Evolutionary conservation across 2,797 vertebrate species (phyloP), one percentile per base, ranked within the genome.

Genomic region (Pseudochirops cupreus): DNA sequence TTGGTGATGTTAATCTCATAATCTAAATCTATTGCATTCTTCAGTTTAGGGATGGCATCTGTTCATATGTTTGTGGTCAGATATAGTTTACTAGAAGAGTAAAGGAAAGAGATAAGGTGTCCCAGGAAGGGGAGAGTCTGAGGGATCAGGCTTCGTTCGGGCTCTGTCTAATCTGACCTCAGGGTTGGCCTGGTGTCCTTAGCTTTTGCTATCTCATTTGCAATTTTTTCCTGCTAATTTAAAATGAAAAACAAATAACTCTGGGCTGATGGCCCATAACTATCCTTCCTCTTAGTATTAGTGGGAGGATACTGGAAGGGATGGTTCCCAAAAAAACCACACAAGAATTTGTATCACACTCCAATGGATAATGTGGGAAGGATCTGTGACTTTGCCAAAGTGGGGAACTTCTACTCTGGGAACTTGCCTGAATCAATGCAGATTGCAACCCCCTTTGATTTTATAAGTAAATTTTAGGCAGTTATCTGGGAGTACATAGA

Each of bases 311-410:
- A 89, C 57, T 95, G 67, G 57, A 94, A 96, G 92, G 54, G 74
- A 96, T 90, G 94, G 89, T 90, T 97, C 46, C 93, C 94, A 91
- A 92, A 97, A 95, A 82, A 96, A 58, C 90, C 56, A 91, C 33
- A 31, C 6, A 92, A 92, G 54, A 93, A 95, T 94, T 94, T 87
- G 67, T 54, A 82, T 90, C 95, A 92, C 52, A 91, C 54, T 92
- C n/a, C 87, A 92, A 26, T 90, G 92, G 52, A 52, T 82, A 91
- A 87, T 56, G 59, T 94, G 7, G 74, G 74, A 46, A 82, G 39
- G 2, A 82, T 82, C 74, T 82, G 9, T 82, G 74, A 82, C 5
- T 46, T 46, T 82, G 74, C 74, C 39, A 82, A 82, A 82, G 7
- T 82, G 39, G 74, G 74, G 39, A 46, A 46, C 39, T 82, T 46